Conservation (phyloP, 2,113 vertebrate species). For the Ascaphus truei region DNA sequence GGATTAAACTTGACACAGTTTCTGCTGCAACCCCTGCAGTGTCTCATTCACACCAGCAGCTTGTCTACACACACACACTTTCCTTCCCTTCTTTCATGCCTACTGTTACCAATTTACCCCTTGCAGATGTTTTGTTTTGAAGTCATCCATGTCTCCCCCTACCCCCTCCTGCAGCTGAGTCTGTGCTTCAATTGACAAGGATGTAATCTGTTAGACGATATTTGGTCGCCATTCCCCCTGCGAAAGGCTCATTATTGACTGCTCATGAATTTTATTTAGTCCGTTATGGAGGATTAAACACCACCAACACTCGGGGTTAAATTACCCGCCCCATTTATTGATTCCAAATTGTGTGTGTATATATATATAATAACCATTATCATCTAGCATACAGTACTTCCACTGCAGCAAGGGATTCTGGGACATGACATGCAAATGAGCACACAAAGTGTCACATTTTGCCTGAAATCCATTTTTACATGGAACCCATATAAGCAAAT, state of each 20-base stretch:
- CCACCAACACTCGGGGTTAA: too few species aligned
- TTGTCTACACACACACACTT: conserved; percentile 56
- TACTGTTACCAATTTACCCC: conserved; percentile 47
- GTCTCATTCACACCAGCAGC: conserved; percentile 42
- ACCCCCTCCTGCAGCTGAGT: conserved; percentile 54
- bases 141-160: conserved; percentile 23
- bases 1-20: conserved; percentile 64
- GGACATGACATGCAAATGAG: too few species aligned
- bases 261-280: not conserved
- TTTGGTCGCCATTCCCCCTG: conserved; percentile 51
- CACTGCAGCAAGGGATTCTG: too few species aligned
- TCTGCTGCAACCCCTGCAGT: conserved; percentile 29
- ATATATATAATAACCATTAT: too few species aligned
- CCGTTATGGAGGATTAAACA: too few species aligned
- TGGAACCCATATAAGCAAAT: too few species aligned
- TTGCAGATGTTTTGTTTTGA: conserved; percentile 64
- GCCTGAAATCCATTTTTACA: too few species aligned
- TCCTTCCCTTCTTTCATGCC: conserved; percentile 44
- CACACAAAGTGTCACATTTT: too few species aligned
- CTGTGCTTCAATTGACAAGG: conserved; percentile 62
- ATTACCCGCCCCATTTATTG: too few species aligned
- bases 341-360: too few species aligned
- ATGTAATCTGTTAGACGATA: conserved; percentile 64
- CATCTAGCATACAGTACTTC: too few species aligned
- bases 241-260: not conserved